A percentile compares a stretch with the other conserved stretches of the same genome.
phyloP scores from a whole-genome alignment of 37 sponge, comb jelly and placozoan genomes.

The Halisarca cf. caerulea region DNA sequence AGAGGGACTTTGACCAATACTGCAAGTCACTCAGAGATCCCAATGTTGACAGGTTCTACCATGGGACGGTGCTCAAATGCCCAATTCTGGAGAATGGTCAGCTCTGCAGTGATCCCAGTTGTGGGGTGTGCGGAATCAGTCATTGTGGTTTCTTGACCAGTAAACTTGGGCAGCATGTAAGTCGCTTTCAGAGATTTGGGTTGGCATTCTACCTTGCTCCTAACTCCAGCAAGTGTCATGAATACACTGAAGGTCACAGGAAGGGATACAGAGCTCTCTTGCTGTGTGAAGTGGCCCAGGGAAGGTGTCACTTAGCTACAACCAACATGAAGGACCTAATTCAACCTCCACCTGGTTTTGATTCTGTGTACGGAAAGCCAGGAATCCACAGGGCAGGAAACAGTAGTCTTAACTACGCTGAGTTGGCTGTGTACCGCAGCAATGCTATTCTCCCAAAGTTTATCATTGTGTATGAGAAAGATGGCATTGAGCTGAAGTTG shows the following conservation, averaged over 20 bases:
- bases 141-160: slow-evolving; percentile 1
- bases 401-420: slow-evolving; percentile 51
- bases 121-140: slow-evolving; percentile 14
- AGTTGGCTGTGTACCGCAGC: slow-evolving; percentile 59
- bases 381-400: slow-evolving; percentile 19
- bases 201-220: slow-evolving; percentile 83
- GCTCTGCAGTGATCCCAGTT: background rate
- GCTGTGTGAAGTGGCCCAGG: slow-evolving; percentile 62
- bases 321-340: slow-evolving; percentile 31
- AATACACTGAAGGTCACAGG: slow-evolving; percentile 69
- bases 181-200: slow-evolving; percentile 64
- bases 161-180: slow-evolving; percentile 37
- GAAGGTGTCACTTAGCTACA: slow-evolving; percentile 52
- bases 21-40: background rate
- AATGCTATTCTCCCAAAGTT: slow-evolving; percentile 62
- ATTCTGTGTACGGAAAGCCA: slow-evolving; percentile 62
- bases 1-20: background rate
- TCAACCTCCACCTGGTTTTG: slow-evolving; percentile 54
- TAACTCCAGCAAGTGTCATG: slow-evolving; percentile 78
- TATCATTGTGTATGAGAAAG: slow-evolving; percentile 64
- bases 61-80: slow-evolving; percentile 13
- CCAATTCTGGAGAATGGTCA: background rate
- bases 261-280: slow-evolving; percentile 65
- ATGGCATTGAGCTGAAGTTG: slow-evolving; percentile 27
- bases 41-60: slow-evolving; percentile 2